Evolutionary conservation across 2,797 vertebrate species (phyloP).

Genomic region (Ptychadena robeensis): DNA sequence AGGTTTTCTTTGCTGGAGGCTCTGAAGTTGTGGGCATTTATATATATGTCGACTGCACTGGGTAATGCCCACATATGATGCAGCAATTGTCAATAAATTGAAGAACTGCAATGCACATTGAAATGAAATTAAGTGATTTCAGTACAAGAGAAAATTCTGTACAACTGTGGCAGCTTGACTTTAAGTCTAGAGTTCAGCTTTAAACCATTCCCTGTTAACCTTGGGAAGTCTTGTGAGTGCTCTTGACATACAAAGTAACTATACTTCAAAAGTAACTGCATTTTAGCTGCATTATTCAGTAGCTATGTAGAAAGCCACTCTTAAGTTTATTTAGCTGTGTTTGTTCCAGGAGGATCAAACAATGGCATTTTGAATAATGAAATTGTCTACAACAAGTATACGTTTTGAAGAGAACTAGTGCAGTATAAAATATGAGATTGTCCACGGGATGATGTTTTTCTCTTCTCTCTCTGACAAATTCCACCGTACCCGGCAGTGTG

Average conservation of each 20-base stretch:
- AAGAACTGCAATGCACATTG: too few relatives aligned
- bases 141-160: not conserved
- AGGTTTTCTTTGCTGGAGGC: too few relatives aligned
- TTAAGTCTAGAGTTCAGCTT: too few relatives aligned
- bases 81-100: too few relatives aligned
- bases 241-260: not conserved
- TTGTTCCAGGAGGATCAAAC: constrained; percentile 5
- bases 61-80: too few relatives aligned
- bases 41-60: too few relatives aligned
- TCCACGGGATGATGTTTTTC: constrained; percentile 34
- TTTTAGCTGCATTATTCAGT: not conserved
- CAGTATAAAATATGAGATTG: constrained; percentile 10
- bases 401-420: constrained; percentile 30
- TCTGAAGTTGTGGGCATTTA: too few relatives aligned
- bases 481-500: constrained; percentile 57
- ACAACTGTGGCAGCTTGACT: not conserved
- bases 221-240: not conserved
- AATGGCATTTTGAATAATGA: constrained; percentile 22
- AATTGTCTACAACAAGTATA: constrained; percentile 13
- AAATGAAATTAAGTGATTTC: too few relatives aligned
- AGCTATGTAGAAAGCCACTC: not conserved
- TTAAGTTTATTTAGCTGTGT: constrained; percentile 32
- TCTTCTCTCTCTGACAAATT: constrained; percentile 63
- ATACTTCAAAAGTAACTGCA: not conserved
- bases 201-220: not conserved